A percentile compares a stretch with the other conserved stretches of the same genome.
These are phyloP conservation scores for Astropecten irregularis DNA, from an alignment of 53 echinoderm and acorn worm species.

Conservation along the genomic window DNA sequence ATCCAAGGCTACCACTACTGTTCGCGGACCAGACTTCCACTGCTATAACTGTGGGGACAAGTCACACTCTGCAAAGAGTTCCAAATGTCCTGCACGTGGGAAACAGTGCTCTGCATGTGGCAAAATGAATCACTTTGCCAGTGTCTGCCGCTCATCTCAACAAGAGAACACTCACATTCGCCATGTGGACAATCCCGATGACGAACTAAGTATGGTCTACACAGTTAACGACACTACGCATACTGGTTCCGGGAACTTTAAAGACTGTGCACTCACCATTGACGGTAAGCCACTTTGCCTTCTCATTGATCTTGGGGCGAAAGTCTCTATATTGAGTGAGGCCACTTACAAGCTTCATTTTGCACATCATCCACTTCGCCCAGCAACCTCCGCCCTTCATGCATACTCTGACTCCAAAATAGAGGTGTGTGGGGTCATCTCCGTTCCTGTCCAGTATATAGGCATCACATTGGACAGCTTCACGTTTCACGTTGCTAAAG, in stretches of 20 bases:
- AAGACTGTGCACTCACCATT: constrained; percentile 11
- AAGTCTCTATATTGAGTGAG: constrained; percentile 7
- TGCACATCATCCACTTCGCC: background rate
- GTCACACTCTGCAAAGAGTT: constrained; percentile 8
- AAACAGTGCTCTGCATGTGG: background rate
- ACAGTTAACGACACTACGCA: background rate
- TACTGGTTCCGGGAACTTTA: background rate
- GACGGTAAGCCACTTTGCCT: background rate
- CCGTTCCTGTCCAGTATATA: constrained; percentile 39
- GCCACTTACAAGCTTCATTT: background rate
- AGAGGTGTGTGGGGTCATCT: constrained; percentile 5
- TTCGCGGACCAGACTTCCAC: background rate
- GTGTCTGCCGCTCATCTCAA: constrained; percentile 11
- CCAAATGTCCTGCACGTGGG: constrained; percentile 13
- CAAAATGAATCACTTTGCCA: background rate
- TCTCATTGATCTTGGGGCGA: constrained; percentile 21
- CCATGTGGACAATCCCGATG: background rate
- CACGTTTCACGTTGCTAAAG: background rate
- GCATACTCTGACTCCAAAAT: constrained; percentile 30
- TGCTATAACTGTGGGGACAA: constrained; percentile 45
- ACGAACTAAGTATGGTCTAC: background rate
- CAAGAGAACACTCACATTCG: background rate
- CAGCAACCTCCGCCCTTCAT: constrained; percentile 14
- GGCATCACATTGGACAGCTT: constrained; percentile 6
- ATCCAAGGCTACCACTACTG: too few species aligned